Evolutionary conservation across 1,140 invertebrate species (phyloP).

Genomic region (Euglossa dilemma): DNA sequence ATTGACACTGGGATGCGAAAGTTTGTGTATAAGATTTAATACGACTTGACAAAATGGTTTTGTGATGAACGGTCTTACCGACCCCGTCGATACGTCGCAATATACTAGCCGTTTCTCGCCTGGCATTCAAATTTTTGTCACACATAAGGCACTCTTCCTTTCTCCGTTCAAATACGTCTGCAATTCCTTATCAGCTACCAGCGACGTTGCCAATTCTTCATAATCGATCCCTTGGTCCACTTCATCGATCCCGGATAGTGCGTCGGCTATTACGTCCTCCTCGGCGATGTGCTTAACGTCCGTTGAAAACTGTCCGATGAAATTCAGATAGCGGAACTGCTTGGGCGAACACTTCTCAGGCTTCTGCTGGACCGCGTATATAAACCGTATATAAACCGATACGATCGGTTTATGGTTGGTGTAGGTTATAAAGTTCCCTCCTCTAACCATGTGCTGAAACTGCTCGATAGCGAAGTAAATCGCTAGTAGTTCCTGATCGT

Average conservation of each 20-base stretch:
- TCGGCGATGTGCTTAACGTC: not conserved
- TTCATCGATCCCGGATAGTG: not conserved
- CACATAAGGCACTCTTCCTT: too few relatives aligned
- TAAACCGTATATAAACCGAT: too few relatives aligned
- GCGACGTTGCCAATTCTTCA: not conserved
- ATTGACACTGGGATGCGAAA: not conserved
- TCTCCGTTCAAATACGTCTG: too few relatives aligned
- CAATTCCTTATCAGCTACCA: too few relatives aligned
- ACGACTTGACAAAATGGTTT: not conserved
- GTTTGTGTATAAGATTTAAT: not conserved
- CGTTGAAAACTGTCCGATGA: not conserved
- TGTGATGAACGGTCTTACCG: not conserved
- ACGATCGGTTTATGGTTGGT: constrained; percentile 14
- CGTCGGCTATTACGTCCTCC: not conserved
- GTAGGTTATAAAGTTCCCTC: not conserved
- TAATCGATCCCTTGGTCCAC: not conserved
- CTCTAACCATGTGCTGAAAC: not conserved
- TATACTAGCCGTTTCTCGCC: too few relatives aligned
- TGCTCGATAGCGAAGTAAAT: not conserved
- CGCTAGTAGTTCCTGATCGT: not conserved
- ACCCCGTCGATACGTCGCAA: not conserved
- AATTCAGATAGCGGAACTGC: not conserved
- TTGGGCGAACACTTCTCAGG: not conserved
- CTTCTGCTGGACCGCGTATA: too few relatives aligned
- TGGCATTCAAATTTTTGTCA: too few relatives aligned